phyloP scores from a whole-genome alignment of 30 jellyfish, hydroid and myxozoan genomes.

The Turritopsis dohrnii region DNA sequence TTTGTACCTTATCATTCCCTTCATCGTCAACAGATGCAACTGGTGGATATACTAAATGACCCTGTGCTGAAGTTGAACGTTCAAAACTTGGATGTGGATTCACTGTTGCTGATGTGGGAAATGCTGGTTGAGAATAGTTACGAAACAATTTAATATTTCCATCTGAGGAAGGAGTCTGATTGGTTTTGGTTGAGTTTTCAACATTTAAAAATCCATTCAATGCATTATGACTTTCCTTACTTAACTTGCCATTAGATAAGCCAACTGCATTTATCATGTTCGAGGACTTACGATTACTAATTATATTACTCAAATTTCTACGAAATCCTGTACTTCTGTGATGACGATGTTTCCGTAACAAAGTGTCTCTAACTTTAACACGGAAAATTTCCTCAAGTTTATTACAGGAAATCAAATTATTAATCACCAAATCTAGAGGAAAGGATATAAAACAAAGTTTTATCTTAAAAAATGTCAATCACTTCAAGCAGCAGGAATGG shows the following conservation, averaged over 20 bases:
- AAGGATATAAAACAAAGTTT: neutral
- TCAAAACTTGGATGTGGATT: conserved; percentile 28
- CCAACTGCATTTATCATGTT: neutral
- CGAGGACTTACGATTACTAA: conserved; percentile 42
- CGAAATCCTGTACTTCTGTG: conserved; percentile 75
- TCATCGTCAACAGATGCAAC: conserved; percentile 45
- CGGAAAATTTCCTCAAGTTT: conserved; percentile 78
- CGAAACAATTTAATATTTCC: neutral
- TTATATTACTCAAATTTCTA: conserved; percentile 70
- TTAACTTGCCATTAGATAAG: neutral
- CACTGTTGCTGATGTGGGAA: conserved; percentile 4
- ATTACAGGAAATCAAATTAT: conserved; percentile 75
- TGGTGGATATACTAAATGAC: conserved; percentile 80
- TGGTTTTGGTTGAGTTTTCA: neutral
- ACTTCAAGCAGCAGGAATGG: too few relatives aligned
- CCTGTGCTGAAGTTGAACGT: conserved; percentile 70
- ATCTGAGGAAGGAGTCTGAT: conserved; percentile 7
- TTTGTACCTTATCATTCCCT: conserved; percentile 58
- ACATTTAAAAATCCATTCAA: neutral
- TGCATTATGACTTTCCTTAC: neutral
- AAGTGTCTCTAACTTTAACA: conserved; percentile 74
- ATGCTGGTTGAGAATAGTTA: conserved; percentile 20
- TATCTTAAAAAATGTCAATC: neutral
- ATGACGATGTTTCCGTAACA: conserved; percentile 75
- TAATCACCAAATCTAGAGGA: conserved; percentile 59